Conservation (phyloP, 2,888 invertebrate species). For the Heteromurus nitidus region DNA sequence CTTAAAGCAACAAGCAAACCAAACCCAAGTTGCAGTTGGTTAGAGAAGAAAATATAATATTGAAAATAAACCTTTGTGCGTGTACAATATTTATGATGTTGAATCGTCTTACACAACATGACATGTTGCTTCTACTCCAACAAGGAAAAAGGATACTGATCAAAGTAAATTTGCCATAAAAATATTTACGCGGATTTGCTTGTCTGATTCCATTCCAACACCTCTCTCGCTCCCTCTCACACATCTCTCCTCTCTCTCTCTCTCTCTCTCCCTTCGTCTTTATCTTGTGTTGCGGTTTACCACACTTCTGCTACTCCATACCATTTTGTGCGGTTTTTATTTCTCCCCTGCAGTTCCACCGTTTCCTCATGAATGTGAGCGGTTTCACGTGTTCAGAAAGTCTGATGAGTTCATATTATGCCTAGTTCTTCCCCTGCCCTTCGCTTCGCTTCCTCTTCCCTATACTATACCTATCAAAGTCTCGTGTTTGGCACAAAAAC, state of each 20-base stretch:
- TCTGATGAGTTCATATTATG: slow-evolving; percentile 56
- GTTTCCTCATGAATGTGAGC: slow-evolving; percentile 49
- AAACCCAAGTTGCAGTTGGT: no score
- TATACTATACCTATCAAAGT: background rate
- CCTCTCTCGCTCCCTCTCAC: slow-evolving; percentile 28
- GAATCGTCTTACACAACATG: slow-evolving; percentile 14
- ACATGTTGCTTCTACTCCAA: slow-evolving; percentile 38
- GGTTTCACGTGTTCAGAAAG: slow-evolving; percentile 62
- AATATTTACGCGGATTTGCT: slow-evolving; percentile 66
- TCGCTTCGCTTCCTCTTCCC: background rate
- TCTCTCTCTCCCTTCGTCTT: slow-evolving; percentile 33
- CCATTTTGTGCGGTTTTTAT: slow-evolving; percentile 35
- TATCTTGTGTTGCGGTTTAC: slow-evolving; percentile 40
- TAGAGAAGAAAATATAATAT: background rate
- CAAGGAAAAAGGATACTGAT: slow-evolving; percentile 48
- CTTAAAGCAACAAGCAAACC: no score
- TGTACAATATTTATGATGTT: slow-evolving; percentile 11
- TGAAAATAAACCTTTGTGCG: background rate
- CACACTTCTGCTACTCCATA: background rate
- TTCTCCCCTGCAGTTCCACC: slow-evolving; percentile 17
- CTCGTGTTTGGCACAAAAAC: no score
- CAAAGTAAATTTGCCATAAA: slow-evolving; percentile 67
- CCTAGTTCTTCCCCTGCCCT: no score
- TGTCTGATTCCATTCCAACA: slow-evolving; percentile 64
- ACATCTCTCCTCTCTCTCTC: slow-evolving; percentile 21